phyloP scores from a whole-genome alignment of 2,113 vertebrate genomes.

The Echinops telfairi region DNA sequence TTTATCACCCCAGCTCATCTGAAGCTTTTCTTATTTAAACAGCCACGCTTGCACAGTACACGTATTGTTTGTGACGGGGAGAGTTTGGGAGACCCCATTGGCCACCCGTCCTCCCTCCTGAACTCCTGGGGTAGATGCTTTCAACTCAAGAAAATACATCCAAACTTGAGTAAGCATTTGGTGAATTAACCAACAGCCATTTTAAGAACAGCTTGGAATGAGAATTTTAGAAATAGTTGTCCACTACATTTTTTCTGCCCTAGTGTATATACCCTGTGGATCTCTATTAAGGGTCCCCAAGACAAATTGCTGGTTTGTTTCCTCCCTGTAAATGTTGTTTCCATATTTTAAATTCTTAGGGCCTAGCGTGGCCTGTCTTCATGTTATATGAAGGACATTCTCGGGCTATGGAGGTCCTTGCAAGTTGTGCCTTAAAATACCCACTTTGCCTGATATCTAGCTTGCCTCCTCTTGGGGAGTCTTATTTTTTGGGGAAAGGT shows the following conservation, averaged over 20 bases:
- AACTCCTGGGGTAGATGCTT: background rate
- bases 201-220: slow-evolving; percentile 32
- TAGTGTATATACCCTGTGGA: background rate
- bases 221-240: slow-evolving; percentile 34
- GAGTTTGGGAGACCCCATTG: background rate
- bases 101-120: background rate
- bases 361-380: background rate
- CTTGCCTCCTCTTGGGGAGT: background rate
- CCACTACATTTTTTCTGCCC: background rate
- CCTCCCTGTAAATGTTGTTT: slow-evolving; percentile 1
- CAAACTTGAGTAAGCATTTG: slow-evolving; percentile 38
- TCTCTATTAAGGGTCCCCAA: background rate
- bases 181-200: slow-evolving; percentile 47
- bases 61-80: background rate
- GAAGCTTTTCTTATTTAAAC: background rate
- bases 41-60: background rate
- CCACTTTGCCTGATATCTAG: background rate
- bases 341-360: slow-evolving; percentile 30
- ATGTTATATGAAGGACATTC: background rate
- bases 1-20: background rate
- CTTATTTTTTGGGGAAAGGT: background rate
- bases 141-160: slow-evolving; percentile 19
- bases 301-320: slow-evolving; percentile 6
- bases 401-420: background rate
- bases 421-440: slow-evolving; percentile 70